Base-by-base conservation (phyloP, 2,113 vertebrate genomes). In the Myocastor coypus region DNA sequence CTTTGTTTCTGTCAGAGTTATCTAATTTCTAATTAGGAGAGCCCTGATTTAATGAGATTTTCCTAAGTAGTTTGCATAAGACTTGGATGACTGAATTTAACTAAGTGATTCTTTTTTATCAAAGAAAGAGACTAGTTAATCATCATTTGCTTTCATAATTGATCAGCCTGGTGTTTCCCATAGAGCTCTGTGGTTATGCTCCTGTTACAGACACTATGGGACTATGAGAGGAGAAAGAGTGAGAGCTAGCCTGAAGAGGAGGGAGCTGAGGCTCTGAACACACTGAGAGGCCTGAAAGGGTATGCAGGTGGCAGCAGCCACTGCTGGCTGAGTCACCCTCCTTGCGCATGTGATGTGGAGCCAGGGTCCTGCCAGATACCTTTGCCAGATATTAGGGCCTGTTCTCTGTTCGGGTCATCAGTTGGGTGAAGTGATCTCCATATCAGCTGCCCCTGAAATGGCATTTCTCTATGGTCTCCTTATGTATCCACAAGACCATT, bases 21-120 rank as follows among this genome's bases (percentile, higher is more conserved):
- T 94, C 89, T 95, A 96, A 96, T 97, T 97, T 92, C 87, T 96
- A 97, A 96, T 97, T 97, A 97, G 71, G n/a, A 26, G 80, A 95
- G 52, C 42, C 89, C 89, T 95, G 93, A 97, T 91, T 97, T 97
- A 97, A 97, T 97, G 95, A 98, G 96, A 89, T 93, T 96, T 97
- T 96, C 77, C 84, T 96, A 92, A 96, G 89, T 94, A 97, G 91
- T 92, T 92, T 97, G 92, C 89, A 94, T 96, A 96, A 97, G 87
- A 34, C 89, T 94, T 96, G 93, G 94, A 94, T 93, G 95, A 95
- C 96, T 94, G 94, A 95, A 81, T 97, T 97, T 94, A 96, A 97
- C 85, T 92, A 96, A 95, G 95, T 93, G 80, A 89, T 92, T 80
- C 17, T 42, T 16, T 52, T 80, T 20, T 28, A 57, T 28, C 46